phyloP scores from a whole-genome alignment of 1,140 invertebrate genomes.

The Eciton burchellii region DNA sequence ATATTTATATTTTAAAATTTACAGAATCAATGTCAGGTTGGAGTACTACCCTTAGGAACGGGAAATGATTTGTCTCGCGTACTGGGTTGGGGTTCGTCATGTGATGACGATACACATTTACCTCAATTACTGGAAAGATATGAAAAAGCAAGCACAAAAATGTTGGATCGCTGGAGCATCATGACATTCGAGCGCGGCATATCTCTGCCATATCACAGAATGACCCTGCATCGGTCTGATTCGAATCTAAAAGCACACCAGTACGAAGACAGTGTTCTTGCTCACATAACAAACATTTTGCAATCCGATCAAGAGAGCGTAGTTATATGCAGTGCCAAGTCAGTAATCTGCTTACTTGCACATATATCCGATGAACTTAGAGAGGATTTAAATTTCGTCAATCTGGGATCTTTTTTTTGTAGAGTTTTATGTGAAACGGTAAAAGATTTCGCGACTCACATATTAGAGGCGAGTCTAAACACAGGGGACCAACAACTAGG shows the following conservation, averaged over 20 bases:
- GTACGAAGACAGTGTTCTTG: conserved; percentile 93
- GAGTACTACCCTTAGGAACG: conserved; percentile 96
- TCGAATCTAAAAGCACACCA: conserved; percentile 85
- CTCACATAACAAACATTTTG: conserved; percentile 94
- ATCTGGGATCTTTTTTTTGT: conserved; percentile 53
- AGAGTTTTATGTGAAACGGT: conserved; percentile 92
- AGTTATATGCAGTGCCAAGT: conserved; percentile 92
- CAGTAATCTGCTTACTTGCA: conserved; percentile 72
- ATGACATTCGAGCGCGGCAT: conserved; percentile 95
- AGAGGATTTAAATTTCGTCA: conserved; percentile 8
- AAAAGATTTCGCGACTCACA: conserved; percentile 90
- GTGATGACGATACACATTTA: conserved; percentile 97
- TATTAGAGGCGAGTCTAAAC: conserved; percentile 86
- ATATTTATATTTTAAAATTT: conserved; percentile 61
- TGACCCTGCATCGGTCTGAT: conserved; percentile 86
- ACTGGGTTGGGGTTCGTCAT: conserved; percentile 97
- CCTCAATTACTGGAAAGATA: conserved; percentile 96
- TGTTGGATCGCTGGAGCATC: conserved; percentile 98
- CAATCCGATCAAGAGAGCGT: conserved; percentile 93
- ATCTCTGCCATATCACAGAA: conserved; percentile 86
- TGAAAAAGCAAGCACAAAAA: conserved; percentile 97
- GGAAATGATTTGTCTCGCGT: conserved; percentile 98
- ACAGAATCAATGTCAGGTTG: conserved; percentile 96
- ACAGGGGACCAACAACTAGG: conserved; percentile 88
- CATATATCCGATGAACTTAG: conserved; percentile 12